Conservation (phyloP, 1,140 invertebrate species). For the Sesamia nonagrioides region DNA sequence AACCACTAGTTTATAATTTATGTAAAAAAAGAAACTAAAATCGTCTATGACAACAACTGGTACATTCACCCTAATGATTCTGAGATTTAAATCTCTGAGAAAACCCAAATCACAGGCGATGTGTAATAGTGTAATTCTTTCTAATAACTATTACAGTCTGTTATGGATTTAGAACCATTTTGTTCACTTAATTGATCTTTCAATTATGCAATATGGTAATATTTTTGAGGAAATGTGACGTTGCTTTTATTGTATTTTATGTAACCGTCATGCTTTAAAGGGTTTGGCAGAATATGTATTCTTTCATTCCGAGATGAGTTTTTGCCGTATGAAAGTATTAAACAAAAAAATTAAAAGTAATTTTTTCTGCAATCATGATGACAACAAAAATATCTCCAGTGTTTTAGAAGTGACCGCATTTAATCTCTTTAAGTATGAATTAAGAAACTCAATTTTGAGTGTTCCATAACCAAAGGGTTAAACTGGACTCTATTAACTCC, state of each 20-base stretch:
- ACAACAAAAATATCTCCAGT: no score
- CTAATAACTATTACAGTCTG: constrained; percentile 28
- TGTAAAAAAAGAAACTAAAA: no score
- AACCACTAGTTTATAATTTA: no score
- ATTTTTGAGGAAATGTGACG: constrained; percentile 6
- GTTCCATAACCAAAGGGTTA: no score
- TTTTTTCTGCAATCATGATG: no score
- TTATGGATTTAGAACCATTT: constrained; percentile 19
- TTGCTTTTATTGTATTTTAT: constrained; percentile 9
- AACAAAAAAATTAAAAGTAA: no score
- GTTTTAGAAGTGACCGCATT: no score
- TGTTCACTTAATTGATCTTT: constrained; percentile 20
- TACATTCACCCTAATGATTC: neutral
- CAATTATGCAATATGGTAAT: constrained; percentile 40
- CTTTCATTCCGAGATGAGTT: neutral
- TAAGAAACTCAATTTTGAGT: no score
- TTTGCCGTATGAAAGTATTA: neutral
- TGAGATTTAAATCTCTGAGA: constrained; percentile 12
- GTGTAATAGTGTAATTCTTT: constrained; percentile 24
- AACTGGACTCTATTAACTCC: no score
- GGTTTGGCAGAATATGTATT: neutral
- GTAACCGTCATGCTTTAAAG: constrained; percentile 16
- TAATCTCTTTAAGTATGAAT: no score
- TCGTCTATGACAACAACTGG: neutral
- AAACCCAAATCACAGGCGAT: neutral